phyloP scores from a whole-genome alignment of 2,888 invertebrate species.

The Dasysyrphus albostriatus region DNA sequence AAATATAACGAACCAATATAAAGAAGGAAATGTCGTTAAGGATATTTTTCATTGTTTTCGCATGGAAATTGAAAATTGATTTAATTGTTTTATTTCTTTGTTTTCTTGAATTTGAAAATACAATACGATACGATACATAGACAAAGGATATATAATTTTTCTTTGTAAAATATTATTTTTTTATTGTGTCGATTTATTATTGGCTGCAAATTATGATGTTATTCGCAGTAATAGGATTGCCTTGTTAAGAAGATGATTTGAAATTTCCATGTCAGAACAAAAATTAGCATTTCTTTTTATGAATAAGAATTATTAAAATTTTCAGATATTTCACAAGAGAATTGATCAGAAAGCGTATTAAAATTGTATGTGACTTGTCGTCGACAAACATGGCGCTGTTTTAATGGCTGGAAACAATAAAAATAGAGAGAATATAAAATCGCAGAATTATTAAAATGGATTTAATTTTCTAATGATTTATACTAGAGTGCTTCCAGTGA shows the following conservation, averaged over 20 bases:
- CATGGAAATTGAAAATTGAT: conserved; percentile 68
- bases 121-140: neutral
- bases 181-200: conserved; percentile 22
- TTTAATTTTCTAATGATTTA: too few relatives aligned
- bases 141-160: conserved; percentile 8
- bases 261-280: neutral
- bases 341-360: too few relatives aligned
- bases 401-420: too few relatives aligned
- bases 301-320: neutral
- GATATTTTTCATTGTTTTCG: conserved; percentile 63
- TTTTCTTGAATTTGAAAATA: conserved; percentile 25
- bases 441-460: too few relatives aligned
- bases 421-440: too few relatives aligned
- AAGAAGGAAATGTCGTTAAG: conserved; percentile 53
- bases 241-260: neutral
- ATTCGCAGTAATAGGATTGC: neutral
- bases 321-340: too few relatives aligned
- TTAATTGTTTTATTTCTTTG: conserved; percentile 46
- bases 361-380: too few relatives aligned
- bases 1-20: conserved; percentile 56
- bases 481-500: too few relatives aligned
- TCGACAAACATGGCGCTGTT: too few relatives aligned
- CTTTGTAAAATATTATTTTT: conserved; percentile 30
- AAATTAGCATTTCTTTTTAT: neutral
- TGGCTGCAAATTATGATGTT: conserved; percentile 44